phyloP scores from a whole-genome alignment of 2,797 vertebrate genomes.

The Sebastiscus albofasciatus region DNA sequence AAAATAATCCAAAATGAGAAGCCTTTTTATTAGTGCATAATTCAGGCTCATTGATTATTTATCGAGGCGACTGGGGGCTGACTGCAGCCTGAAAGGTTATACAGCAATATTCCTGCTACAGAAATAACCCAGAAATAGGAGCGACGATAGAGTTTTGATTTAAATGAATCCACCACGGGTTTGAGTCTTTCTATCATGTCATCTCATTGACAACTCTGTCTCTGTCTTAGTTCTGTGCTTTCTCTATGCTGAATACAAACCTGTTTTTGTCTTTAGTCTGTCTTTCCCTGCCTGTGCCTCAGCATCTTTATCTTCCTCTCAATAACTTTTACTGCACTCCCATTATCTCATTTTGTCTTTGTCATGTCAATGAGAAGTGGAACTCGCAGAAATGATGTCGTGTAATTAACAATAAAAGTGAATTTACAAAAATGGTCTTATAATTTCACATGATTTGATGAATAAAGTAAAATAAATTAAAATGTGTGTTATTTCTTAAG shows the following conservation, averaged over 20 bases:
- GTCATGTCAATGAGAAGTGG: neutral
- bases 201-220: neutral
- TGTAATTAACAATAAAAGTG: neutral
- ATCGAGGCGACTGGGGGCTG: slow-evolving; percentile 54
- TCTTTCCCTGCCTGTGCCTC: slow-evolving; percentile 5
- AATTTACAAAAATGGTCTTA: neutral
- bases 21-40: slow-evolving; percentile 76
- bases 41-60: slow-evolving; percentile 77
- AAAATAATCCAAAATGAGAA: slow-evolving; percentile 70
- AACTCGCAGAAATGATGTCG: neutral
- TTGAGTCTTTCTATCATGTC: slow-evolving; percentile 24
- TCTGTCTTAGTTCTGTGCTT: neutral
- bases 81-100: slow-evolving; percentile 68
- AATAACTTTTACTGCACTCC: slow-evolving; percentile 14
- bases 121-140: slow-evolving; percentile 53
- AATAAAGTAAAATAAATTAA: neutral
- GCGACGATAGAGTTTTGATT: slow-evolving; percentile 26
- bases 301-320: neutral
- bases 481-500: neutral
- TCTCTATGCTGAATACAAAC: neutral
- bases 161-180: slow-evolving; percentile 24
- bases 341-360: neutral
- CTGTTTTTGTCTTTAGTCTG: neutral
- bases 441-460: neutral
- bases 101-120: slow-evolving; percentile 52